phyloP scores from a whole-genome alignment of 1,140 invertebrate genomes.

The Tyrophagus putrescentiae region DNA sequence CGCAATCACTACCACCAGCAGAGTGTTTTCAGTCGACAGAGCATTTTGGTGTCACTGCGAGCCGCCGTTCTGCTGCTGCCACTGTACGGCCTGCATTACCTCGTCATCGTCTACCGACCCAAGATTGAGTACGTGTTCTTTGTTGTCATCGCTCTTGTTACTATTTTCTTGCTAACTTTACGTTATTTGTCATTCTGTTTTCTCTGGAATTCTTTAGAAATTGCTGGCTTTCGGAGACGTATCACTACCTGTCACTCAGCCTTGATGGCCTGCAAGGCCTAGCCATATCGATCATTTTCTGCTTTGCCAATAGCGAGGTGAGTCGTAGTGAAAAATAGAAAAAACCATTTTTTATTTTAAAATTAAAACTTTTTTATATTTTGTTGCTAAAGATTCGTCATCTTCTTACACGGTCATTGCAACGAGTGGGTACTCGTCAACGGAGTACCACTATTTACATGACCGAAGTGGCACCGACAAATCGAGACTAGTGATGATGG shows the following conservation, averaged over 20 bases:
- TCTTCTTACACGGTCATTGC: slow-evolving; percentile 13
- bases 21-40: background rate
- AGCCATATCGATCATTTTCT: slow-evolving; percentile 23
- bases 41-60: slow-evolving; percentile 21
- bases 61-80: slow-evolving; percentile 22
- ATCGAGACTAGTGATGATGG: slow-evolving; percentile 6
- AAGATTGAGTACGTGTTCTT: slow-evolving; percentile 21
- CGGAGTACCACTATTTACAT: slow-evolving; percentile 19
- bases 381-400: slow-evolving; percentile 13
- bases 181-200: background rate
- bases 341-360: background rate
- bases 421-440: slow-evolving; percentile 17
- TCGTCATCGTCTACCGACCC: slow-evolving; percentile 23
- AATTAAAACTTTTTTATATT: background rate
- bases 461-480: slow-evolving; percentile 11
- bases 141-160: background rate
- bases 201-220: slow-evolving; percentile 6
- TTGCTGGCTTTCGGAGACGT: slow-evolving; percentile 24
- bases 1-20: background rate
- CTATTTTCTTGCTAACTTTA: background rate
- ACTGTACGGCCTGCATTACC: slow-evolving; percentile 25
- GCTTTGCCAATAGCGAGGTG: slow-evolving; percentile 25
- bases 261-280: slow-evolving; percentile 24
- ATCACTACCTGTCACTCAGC: slow-evolving; percentile 22
- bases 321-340: background rate